Conservation (phyloP, 2,797 vertebrate genomes). For the Cuculus canorus region DNA sequence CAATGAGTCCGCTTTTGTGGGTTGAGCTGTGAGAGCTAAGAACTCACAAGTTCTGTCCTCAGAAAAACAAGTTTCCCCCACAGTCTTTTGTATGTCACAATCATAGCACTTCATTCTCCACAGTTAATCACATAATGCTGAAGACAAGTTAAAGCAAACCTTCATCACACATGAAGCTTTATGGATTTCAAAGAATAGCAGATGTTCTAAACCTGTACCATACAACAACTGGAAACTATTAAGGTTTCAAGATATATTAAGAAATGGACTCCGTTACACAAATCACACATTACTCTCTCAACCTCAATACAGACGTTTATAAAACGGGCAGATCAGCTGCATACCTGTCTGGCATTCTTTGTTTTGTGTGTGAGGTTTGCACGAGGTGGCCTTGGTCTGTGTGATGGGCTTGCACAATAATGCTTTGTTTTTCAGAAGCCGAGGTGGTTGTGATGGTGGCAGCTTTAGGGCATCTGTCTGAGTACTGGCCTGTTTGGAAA, state of each 20-base stretch:
- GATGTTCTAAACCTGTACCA: background rate
- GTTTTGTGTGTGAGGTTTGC: slow-evolving; percentile 88
- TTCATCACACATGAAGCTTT: background rate
- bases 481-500: slow-evolving; percentile 82
- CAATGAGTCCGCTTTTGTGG: background rate
- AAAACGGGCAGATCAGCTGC: background rate
- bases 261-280: background rate
- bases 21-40: background rate
- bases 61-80: background rate
- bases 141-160: background rate
- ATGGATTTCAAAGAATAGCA: background rate
- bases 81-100: background rate
- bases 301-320: background rate
- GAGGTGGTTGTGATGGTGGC: slow-evolving; percentile 79
- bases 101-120: background rate
- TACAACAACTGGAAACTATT: background rate
- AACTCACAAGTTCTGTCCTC: background rate
- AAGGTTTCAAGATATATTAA: background rate
- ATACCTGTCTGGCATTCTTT: slow-evolving; percentile 92
- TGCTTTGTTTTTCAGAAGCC: slow-evolving; percentile 95
- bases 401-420: slow-evolving; percentile 93
- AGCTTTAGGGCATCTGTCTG: slow-evolving; percentile 86
- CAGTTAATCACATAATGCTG: background rate
- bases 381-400: slow-evolving; percentile 94
- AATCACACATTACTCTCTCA: background rate